These are phyloP conservation scores for Coendou prehensilis DNA, from an alignment of 2,797 vertebrate species.

Conservation along the genomic window DNA sequence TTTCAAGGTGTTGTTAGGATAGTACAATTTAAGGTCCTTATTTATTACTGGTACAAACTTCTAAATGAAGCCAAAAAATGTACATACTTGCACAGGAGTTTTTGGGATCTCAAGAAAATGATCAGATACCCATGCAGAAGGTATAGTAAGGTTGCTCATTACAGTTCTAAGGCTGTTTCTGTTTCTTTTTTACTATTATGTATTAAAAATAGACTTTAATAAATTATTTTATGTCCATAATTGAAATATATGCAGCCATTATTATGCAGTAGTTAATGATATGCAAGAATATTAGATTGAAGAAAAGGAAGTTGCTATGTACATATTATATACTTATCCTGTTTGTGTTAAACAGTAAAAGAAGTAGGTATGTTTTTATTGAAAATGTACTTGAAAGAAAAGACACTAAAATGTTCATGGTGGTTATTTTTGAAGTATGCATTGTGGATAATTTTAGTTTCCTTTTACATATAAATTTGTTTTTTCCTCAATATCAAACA, in stretches of 20 bases:
- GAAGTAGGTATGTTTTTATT: background rate
- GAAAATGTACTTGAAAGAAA: constrained; percentile 3
- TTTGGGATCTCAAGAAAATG: background rate
- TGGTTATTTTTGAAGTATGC: background rate
- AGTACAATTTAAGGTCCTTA: background rate
- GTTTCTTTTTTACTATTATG: background rate
- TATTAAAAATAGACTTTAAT: background rate
- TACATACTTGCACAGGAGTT: background rate
- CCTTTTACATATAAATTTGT: background rate
- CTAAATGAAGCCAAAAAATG: background rate
- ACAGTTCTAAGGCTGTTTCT: background rate
- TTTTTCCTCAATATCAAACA: background rate
- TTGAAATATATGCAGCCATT: background rate
- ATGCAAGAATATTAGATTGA: background rate
- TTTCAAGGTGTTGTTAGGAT: background rate
- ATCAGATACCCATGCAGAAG: background rate
- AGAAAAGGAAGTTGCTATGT: background rate
- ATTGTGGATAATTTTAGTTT: constrained; percentile 12
- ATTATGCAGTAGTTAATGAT: background rate
- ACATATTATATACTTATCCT: background rate
- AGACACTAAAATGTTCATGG: background rate
- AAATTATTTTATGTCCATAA: background rate
- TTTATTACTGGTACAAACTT: background rate
- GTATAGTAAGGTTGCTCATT: background rate
- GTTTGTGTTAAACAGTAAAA: background rate